A percentile compares a stretch with the other conserved stretches of the same genome.
These are phyloP conservation scores for Neotoma lepida DNA, from an alignment of 2,113 vertebrate species.

Conservation along the genomic window DNA sequence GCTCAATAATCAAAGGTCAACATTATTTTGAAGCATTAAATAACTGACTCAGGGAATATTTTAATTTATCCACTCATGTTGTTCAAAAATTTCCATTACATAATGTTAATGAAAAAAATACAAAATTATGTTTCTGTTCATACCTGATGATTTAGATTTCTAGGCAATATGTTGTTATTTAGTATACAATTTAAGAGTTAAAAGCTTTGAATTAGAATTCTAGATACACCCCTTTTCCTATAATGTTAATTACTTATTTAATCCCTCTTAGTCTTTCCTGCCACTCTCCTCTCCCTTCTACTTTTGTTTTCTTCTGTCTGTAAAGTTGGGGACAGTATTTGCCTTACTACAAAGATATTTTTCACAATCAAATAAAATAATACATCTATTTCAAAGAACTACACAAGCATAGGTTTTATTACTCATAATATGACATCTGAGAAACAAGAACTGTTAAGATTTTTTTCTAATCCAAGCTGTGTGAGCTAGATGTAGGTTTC, in stretches of 20 bases:
- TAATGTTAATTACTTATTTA: neutral
- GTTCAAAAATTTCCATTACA: neutral
- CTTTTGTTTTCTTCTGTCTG: slow-evolving; percentile 34
- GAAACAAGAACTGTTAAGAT: slow-evolving; percentile 13
- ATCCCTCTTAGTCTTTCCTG: neutral
- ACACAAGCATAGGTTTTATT: neutral
- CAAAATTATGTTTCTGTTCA: neutral
- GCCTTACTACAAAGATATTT: neutral
- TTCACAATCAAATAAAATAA: neutral
- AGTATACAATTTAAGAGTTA: neutral
- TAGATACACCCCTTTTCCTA: neutral
- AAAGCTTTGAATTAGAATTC: slow-evolving; percentile 9
- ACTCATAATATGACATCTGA: neutral
- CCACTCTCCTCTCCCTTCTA: neutral
- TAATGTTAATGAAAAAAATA: slow-evolving; percentile 35
- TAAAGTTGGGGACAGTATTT: neutral
- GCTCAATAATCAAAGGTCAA: slow-evolving; percentile 52
- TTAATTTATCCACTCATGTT: slow-evolving; percentile 49
- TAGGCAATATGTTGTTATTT: neutral
- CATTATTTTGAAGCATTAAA: slow-evolving; percentile 36
- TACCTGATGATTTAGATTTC: slow-evolving; percentile 14
- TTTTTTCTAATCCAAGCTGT: neutral
- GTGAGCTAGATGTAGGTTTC: neutral
- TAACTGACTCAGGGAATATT: slow-evolving; percentile 46
- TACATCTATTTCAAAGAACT: neutral